Percentiles rank a stretch among this genome's conserved stretches.
These are phyloP conservation scores for Drosophila miranda DNA, from an alignment of 1,140 invertebrate species.

Conservation along the genomic window DNA sequence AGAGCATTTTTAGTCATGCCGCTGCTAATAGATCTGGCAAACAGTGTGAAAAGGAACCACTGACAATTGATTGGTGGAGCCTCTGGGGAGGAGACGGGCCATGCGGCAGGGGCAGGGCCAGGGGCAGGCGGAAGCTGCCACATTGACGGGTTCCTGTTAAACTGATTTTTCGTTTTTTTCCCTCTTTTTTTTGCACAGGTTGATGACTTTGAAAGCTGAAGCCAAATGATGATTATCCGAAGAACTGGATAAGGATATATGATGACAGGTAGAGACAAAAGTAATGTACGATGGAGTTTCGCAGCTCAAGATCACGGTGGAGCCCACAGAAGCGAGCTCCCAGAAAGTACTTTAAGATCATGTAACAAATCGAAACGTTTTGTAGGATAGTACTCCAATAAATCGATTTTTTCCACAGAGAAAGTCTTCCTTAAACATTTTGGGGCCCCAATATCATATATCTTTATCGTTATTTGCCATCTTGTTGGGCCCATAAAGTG, in stretches of 20 bases:
- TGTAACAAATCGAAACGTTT: no score
- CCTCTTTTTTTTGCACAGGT: background rate
- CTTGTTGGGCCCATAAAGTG: no score
- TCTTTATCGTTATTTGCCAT: no score
- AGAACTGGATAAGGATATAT: background rate
- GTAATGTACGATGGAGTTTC: no score
- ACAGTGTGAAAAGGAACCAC: conserved; percentile 57
- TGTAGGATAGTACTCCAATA: no score
- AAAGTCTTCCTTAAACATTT: no score
- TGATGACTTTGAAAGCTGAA: conserved; percentile 23
- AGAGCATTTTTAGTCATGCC: conserved; percentile 47
- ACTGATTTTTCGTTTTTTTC: conserved; percentile 31
- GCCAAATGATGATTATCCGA: conserved; percentile 18
- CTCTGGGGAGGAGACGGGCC: background rate
- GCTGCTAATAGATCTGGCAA: conserved; percentile 72
- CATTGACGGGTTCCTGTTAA: conserved; percentile 47
- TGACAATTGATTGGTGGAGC: conserved; percentile 22
- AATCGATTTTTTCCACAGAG: no score
- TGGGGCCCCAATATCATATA: no score
- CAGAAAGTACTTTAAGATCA: no score
- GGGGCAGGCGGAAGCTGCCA: conserved; percentile 10
- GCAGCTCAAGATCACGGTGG: no score
- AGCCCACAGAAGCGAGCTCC: no score
- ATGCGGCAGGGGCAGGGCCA: background rate
- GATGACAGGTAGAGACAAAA: background rate